phyloP scores from a whole-genome alignment of 2,797 vertebrate species.

The Acipenser transmontanus region DNA sequence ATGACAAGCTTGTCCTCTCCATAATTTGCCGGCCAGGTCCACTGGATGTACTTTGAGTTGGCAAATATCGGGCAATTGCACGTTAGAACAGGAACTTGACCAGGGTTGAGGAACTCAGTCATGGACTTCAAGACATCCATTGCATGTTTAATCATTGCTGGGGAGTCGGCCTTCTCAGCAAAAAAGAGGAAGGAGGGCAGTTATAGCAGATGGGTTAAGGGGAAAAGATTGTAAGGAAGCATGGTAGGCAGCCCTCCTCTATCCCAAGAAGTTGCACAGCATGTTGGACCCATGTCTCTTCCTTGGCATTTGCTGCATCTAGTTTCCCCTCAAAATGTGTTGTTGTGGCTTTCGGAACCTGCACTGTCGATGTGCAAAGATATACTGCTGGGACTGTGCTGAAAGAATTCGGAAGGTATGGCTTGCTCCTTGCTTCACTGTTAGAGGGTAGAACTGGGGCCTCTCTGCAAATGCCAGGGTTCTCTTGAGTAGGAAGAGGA shows the following conservation, averaged over 20 bases:
- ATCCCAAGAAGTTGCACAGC: not conserved
- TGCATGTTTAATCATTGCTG: not conserved
- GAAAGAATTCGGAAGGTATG: not conserved
- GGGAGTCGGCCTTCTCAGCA: constrained; percentile 1
- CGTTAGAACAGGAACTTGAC: constrained; percentile 5
- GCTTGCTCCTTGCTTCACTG: constrained; percentile 2
- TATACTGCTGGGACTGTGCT: constrained; percentile 1
- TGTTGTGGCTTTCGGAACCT: not conserved
- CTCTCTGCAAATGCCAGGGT: no score
- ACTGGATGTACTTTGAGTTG: not conserved
- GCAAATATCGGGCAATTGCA: not conserved
- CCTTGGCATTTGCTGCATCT: constrained; percentile 1
- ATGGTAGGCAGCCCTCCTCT: constrained; percentile 5
- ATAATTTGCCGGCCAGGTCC: constrained; percentile 1
- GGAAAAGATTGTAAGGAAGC: not conserved
- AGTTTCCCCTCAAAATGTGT: constrained; percentile 2
- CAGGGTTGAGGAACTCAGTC: constrained; percentile 4
- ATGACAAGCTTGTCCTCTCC: constrained; percentile 5
- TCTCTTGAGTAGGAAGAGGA: not conserved
- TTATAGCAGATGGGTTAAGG: no score
- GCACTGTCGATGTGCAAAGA: not conserved
- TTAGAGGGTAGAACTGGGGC: constrained; percentile 1
- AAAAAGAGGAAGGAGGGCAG: no score
- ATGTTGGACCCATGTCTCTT: not conserved
- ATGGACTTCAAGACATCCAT: not conserved